Conservation (phyloP, 1,140 invertebrate species). For the Conus betulinus region DNA sequence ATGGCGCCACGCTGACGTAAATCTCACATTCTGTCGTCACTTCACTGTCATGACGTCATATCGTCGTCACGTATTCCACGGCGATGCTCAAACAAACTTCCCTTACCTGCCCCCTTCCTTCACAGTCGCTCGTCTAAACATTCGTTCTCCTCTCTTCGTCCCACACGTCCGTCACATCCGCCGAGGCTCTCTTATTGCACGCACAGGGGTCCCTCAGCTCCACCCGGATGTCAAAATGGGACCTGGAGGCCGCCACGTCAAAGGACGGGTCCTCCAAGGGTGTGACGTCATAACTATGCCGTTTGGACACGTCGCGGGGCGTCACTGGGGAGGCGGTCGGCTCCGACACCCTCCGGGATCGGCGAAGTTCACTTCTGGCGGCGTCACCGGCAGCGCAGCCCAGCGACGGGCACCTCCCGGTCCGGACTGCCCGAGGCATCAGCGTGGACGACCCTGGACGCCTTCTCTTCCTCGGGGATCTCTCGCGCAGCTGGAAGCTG, state of each 20-base stretch:
- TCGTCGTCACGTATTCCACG: neutral
- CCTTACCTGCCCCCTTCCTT: neutral
- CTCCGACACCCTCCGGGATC: neutral
- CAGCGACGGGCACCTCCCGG: neutral
- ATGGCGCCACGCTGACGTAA: no score
- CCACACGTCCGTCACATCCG: no score
- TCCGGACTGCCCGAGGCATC: neutral
- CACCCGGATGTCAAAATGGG: constrained; percentile 27
- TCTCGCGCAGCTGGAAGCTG: constrained; percentile 26
- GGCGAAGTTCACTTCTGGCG: neutral
- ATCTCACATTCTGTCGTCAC: neutral
- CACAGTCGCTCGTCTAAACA: neutral
- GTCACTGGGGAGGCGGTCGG: neutral
- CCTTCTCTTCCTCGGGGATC: constrained; percentile 32
- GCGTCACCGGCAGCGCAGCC: neutral
- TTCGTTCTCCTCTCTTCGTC: neutral
- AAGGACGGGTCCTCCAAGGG: neutral
- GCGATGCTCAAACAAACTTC: neutral
- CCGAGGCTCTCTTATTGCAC: neutral
- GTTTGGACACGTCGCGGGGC: neutral
- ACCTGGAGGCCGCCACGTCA: neutral
- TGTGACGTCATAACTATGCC: neutral
- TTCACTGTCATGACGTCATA: neutral
- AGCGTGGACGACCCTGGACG: neutral
- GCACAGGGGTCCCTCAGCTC: neutral